Evolutionary conservation across 2,113 vertebrate species (phyloP), one percentile per base, ranked within the genome.

Genomic region (Eurystomus gularis): DNA sequence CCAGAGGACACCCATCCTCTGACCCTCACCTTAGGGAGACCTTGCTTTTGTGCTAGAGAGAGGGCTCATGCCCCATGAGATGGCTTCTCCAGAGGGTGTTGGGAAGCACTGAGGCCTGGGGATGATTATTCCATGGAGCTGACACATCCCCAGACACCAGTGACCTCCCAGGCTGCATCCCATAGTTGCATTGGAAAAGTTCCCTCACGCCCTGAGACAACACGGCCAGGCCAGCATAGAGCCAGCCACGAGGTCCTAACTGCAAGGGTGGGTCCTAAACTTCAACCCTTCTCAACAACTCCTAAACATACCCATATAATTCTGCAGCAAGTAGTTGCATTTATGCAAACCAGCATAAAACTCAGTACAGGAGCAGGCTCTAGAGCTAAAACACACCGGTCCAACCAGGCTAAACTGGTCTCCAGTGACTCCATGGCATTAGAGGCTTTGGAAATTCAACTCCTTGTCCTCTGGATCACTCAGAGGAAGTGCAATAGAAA

Each of bases 331-430:
- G 42, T 25, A 26, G 14, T 35, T 60, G 52, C 18, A n/a, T 68
- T 82, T 60, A 24, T 26, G 65, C 42, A 57, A 75, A 69, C 33
- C 17, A 64, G 44, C 39, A 31, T 39, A 48, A 88, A 83, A 31
- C 24, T 46, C 35, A 16, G 37, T 2, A 17, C 9, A 42, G 55
- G 19, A 57, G 20, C 46, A 49, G 48, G 35, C 15, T 55, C 42
- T 2, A 0, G 49, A 62, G 33, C 19, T 61, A 48, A 81, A 88
- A 13, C 35, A 76, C 57, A 28, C 21, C 0, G 0, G 20, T 57
- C 20, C 61, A 69, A 66, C 26, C 13, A 21, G 26, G 60, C 17
- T 68, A 51, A 51, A 75, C 12, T 0, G 4, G 26, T 20, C 33
- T 71, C 13, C 48, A 15, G 64, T 1, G 4, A 12, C 62, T n/a